Base-by-base conservation (phyloP, 2,797 vertebrate species). In the Danio aesculapii region DNA sequence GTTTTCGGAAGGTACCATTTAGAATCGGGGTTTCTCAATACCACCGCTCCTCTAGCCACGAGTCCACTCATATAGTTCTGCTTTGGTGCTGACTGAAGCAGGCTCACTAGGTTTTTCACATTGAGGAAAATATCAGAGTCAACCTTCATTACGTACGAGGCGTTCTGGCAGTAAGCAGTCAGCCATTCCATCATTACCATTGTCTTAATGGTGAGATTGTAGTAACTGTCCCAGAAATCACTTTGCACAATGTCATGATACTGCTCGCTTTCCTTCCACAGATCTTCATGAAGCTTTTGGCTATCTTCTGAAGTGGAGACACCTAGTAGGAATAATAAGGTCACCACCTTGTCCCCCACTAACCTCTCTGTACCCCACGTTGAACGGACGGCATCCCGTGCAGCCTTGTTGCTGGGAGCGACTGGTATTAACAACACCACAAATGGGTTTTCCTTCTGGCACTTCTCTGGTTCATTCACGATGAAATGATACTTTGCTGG, bases 121-220 rank as follows among this genome's bases (percentile, higher is more conserved):
- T 92, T 94, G 44, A 92, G 89, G 86, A 95, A 95, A 75, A 91
- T 81, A 47, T 94, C 92, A 0, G 30, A 19, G 79, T 94, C 93
- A 1, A 91, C 88, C 79, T 94, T 91, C 82, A 94, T 46, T 52
- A 88, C 88, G 43, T 91, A 94, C 4, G 1, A n/a, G 63, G 87
- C 87, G 8, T 59, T 57, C 67, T 86, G 84, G 62, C 91, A 94
- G 82, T 87, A 83, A 2, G 41, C 44, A 8, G 0, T 61, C 19
- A 92, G 81, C 91, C 92, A 91, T 77, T 93, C 89, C 64, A 89
- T 10, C 0, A 92, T 92, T 87, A 93, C 81, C 16, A 91, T 75
- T 0, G 91, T 90, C 85, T 94, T 93, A 6, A 90, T 55, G 3
- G 93, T 93, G 2, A 93, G 83, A 87, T 93, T 93, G 84, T 85